These are phyloP conservation scores for Hoplodrina ambigua DNA, from an alignment of 2,888 invertebrate species.

Conservation along the genomic window DNA sequence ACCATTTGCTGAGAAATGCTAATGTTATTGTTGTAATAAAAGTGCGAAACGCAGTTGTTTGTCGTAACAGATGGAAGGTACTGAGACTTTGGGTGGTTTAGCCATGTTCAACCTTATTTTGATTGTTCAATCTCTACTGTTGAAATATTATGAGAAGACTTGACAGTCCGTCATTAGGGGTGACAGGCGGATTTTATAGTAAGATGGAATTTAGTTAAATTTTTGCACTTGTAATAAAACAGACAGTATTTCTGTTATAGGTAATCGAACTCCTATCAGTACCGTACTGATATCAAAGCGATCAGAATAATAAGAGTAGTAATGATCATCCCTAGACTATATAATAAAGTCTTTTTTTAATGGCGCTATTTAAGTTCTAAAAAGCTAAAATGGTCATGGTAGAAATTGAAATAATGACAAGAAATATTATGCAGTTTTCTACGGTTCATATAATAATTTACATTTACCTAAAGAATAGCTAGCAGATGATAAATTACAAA, in stretches of 20 bases:
- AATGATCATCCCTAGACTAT: background rate
- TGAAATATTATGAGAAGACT: no score
- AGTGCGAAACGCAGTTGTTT: conserved; percentile 34
- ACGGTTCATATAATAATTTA: background rate
- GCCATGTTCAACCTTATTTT: no score
- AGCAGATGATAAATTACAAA: background rate
- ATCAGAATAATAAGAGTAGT: conserved; percentile 3
- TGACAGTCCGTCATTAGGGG: no score
- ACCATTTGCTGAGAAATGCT: conserved; percentile 31
- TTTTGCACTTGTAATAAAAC: no score
- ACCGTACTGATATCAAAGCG: no score
- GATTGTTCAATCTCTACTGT: no score
- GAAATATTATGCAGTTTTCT: background rate
- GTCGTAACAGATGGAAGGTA: conserved; percentile 25
- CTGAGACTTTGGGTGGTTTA: background rate
- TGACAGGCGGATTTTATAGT: no score
- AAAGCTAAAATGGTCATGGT: background rate
- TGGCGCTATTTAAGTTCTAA: background rate
- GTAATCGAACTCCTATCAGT: no score
- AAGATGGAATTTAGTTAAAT: no score
- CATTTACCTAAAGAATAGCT: background rate
- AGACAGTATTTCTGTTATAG: no score
- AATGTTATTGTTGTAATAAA: conserved; percentile 42
- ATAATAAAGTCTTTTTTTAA: background rate
- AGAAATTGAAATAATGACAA: background rate